Percentiles rank a stretch among this genome's conserved stretches.
These are phyloP conservation scores for Acropternis orthonyx DNA, from an alignment of 2,797 vertebrate species.

Conservation along the genomic window DNA sequence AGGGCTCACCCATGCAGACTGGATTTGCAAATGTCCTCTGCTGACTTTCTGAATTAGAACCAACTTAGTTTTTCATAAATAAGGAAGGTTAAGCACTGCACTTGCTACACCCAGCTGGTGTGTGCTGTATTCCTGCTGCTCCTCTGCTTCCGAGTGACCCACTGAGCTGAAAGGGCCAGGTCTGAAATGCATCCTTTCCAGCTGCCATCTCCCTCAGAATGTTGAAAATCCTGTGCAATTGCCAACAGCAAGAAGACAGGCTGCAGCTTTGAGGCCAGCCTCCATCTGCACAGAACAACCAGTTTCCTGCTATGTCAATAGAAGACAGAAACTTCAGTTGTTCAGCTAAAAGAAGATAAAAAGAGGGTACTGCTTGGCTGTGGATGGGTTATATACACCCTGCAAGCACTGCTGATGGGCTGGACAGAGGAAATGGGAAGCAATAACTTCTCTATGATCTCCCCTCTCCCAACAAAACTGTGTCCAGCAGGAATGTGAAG, in stretches of 20 bases:
- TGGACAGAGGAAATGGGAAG: neutral
- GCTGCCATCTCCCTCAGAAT: neutral
- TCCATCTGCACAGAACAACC: neutral
- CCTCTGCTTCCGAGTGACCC: neutral
- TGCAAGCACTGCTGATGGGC: neutral
- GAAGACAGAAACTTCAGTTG: neutral
- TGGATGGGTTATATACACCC: neutral
- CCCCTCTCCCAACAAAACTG: neutral
- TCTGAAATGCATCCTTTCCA: neutral
- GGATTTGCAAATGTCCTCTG: neutral
- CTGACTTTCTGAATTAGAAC: neutral
- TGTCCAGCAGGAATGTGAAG: neutral
- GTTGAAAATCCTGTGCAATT: neutral
- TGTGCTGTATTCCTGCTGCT: fast-evolving
- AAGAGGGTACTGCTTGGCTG: neutral
- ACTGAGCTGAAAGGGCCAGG: fast-evolving
- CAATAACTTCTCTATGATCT: fast-evolving
- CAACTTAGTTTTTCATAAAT: neutral
- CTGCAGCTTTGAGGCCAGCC: neutral
- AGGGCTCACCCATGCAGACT: neutral
- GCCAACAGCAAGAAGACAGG: neutral
- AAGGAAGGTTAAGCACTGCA: neutral
- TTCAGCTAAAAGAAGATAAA: neutral
- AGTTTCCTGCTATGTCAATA: neutral
- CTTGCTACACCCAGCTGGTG: neutral